These are phyloP conservation scores for Alectoris magna DNA, from an alignment of 2,797 vertebrate species.

Conservation along the genomic window DNA sequence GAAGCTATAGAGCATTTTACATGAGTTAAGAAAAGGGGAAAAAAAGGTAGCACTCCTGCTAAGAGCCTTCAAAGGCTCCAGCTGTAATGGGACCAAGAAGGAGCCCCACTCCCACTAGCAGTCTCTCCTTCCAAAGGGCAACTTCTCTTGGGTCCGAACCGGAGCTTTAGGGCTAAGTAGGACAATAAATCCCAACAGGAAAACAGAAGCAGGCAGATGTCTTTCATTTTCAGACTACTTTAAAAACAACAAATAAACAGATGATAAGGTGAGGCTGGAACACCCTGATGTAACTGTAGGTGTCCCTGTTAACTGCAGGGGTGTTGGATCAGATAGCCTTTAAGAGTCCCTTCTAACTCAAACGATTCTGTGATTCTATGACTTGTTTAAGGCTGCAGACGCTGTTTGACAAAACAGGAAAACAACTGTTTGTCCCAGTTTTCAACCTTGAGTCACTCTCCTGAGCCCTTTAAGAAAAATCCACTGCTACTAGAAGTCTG, in stretches of 20 bases:
- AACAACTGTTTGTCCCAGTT: conserved; percentile 17
- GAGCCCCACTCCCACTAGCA: background rate
- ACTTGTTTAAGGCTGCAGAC: conserved; percentile 24
- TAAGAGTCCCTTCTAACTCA: too few species aligned
- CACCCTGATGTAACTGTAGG: too few species aligned
- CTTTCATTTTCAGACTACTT: conserved; percentile 27
- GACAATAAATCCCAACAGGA: background rate
- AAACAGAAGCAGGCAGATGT: conserved; percentile 31
- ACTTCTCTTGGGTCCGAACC: background rate
- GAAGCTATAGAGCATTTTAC: background rate
- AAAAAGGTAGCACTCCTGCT: background rate
- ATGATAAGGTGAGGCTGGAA: background rate
- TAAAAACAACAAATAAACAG: conserved; percentile 38
- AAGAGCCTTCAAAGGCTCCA: background rate
- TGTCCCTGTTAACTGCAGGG: too few species aligned
- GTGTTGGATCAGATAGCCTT: too few species aligned
- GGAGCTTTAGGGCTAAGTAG: background rate
- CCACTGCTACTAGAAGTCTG: conserved; percentile 44
- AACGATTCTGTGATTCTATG: too few species aligned
- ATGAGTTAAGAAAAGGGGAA: background rate
- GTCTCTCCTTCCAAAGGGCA: background rate
- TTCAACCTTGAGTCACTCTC: conserved; percentile 51
- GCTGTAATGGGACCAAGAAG: accelerated
- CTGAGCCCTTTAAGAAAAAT: conserved; percentile 51
- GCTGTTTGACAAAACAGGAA: background rate